Conservation (phyloP, 2,113 vertebrate genomes). For the Hydropotes inermis region DNA sequence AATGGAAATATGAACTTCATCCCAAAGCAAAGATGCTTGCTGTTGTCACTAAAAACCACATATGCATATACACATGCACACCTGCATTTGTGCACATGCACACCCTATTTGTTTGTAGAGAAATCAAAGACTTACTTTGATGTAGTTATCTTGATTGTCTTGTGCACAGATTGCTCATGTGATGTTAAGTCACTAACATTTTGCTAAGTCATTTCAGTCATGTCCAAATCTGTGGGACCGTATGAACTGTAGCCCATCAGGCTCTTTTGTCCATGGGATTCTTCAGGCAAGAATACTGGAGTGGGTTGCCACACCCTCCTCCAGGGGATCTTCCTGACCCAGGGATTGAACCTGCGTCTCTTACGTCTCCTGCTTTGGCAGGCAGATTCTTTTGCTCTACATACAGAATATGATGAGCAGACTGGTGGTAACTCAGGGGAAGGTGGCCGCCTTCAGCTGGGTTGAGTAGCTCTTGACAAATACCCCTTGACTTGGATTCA, state of each 20-base stretch:
- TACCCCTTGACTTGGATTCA: not conserved
- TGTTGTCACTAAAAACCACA: not conserved
- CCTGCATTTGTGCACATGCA: not conserved
- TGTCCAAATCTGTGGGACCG: not conserved
- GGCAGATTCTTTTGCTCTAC: not conserved
- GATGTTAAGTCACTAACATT: not conserved
- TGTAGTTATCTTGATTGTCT: not conserved
- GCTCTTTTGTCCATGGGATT: not conserved
- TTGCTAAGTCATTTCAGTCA: not conserved
- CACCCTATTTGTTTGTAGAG: not conserved
- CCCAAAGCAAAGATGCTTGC: not conserved
- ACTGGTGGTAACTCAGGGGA: not conserved
- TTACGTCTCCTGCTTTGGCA: not conserved
- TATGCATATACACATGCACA: not conserved
- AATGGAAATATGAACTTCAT: not conserved
- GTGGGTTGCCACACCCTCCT: not conserved
- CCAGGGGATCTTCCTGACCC: not conserved
- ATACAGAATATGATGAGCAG: not conserved
- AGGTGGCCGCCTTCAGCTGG: not conserved
- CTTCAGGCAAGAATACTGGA: not conserved
- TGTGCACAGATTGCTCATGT: not conserved
- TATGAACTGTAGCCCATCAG: not conserved
- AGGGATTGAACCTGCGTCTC: not conserved
- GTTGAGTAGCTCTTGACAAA: not conserved
- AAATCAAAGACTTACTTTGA: not conserved